These are phyloP conservation scores for Cololabis saira DNA, from an alignment of 2,113 vertebrate species.

Conservation along the genomic window DNA sequence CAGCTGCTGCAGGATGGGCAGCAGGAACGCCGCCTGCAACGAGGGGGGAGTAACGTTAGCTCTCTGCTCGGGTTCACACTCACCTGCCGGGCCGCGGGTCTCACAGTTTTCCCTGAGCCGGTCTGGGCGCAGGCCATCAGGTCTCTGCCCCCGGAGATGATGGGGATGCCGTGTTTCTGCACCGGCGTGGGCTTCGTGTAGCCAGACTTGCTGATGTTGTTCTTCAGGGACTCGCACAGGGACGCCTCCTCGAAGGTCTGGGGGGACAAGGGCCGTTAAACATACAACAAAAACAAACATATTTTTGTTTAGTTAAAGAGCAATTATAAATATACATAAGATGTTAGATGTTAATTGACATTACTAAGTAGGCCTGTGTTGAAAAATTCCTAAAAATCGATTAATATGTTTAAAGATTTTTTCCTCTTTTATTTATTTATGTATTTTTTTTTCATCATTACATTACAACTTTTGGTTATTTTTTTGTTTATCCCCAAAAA, in stretches of 20 bases:
- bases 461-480: too few species aligned
- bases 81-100: too few species aligned
- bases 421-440: too few species aligned
- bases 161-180: slow-evolving; percentile 94
- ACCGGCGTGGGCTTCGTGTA: slow-evolving; percentile 94
- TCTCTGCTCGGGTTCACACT: rapidly evolving
- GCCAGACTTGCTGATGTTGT: slow-evolving; percentile 87
- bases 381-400: too few species aligned
- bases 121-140: slow-evolving; percentile 98
- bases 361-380: too few species aligned
- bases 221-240: slow-evolving; percentile 85
- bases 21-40: slow-evolving; percentile 90
- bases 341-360: too few species aligned
- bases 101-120: slow-evolving; percentile 97
- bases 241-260: slow-evolving; percentile 90
- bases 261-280: background rate
- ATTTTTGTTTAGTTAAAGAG: too few species aligned
- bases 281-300: too few species aligned
- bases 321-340: too few species aligned
- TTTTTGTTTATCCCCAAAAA: too few species aligned
- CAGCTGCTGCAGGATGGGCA: slow-evolving; percentile 91
- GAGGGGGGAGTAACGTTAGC: background rate
- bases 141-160: slow-evolving; percentile 88
- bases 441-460: too few species aligned
- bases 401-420: too few species aligned